phyloP scores from a whole-genome alignment of 2,113 vertebrate species.

The Equus quagga region DNA sequence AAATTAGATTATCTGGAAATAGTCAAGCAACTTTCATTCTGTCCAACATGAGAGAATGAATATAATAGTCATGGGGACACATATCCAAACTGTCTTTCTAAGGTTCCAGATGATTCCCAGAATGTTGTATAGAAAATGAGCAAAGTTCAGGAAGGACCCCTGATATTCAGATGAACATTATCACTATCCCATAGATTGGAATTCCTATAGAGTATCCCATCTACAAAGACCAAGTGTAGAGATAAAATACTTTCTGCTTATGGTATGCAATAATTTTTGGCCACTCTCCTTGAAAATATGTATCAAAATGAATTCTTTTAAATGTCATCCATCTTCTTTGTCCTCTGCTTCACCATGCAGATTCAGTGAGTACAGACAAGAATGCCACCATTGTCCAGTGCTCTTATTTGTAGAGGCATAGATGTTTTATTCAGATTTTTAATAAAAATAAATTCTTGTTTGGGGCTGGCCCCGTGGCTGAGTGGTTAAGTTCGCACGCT shows the following conservation, averaged over 20 bases:
- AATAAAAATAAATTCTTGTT: not conserved
- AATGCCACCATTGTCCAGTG: not conserved
- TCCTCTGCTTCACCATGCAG: not conserved
- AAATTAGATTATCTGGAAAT: not conserved
- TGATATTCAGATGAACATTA: not conserved
- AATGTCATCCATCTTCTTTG: not conserved
- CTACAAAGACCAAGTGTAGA: not conserved
- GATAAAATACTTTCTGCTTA: not conserved
- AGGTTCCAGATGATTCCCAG: not conserved
- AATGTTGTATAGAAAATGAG: not conserved
- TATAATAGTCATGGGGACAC: not conserved
- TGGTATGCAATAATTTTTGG: not conserved
- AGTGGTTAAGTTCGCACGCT: too few relatives aligned
- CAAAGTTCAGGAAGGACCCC: not conserved
- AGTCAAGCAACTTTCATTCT: not conserved
- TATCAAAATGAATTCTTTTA: not conserved
- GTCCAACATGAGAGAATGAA: not conserved
- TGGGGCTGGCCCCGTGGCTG: too few relatives aligned
- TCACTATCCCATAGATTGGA: not conserved
- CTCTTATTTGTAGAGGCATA: slow-evolving; percentile 19
- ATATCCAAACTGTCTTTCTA: not conserved
- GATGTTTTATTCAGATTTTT: not conserved
- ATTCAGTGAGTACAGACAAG: not conserved
- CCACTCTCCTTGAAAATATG: not conserved
- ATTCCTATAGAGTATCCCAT: too few relatives aligned